phyloP scores from a whole-genome alignment of 2,113 vertebrate species.

The Forbesichthys agassizii region DNA sequence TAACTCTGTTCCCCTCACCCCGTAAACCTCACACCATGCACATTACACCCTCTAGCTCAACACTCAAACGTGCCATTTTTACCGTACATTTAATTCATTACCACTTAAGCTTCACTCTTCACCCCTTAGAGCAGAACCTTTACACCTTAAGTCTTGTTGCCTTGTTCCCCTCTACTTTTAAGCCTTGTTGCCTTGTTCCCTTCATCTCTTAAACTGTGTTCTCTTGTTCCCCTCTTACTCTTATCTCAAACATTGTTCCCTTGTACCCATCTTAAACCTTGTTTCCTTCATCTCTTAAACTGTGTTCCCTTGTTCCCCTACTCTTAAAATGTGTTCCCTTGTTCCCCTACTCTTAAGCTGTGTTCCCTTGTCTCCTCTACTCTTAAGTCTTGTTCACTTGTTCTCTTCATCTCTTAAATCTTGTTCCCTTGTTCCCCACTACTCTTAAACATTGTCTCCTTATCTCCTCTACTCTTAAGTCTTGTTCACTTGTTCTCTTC shows the following conservation, averaged over 20 bases:
- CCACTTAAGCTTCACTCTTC: too few species aligned
- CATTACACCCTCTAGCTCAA: neutral
- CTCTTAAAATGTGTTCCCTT: conserved; percentile 10
- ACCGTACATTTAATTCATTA: too few species aligned
- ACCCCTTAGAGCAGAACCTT: neutral
- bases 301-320: conserved; percentile 11
- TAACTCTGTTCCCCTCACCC: conserved; percentile 17
- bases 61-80: neutral
- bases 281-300: too few species aligned
- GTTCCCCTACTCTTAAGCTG: too few species aligned
- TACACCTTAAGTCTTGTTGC: neutral
- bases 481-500: too few species aligned
- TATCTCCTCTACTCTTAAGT: neutral
- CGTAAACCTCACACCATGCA: neutral
- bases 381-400: too few species aligned
- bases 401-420: too few species aligned
- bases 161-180: neutral
- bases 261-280: too few species aligned
- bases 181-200: conserved; percentile 10
- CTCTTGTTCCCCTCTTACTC: too few species aligned
- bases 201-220: too few species aligned
- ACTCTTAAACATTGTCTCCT: too few species aligned
- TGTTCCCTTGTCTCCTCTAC: conserved; percentile 9
- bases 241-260: too few species aligned
- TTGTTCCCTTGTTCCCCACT: conserved; percentile 12